A percentile compares a stretch with the other conserved stretches of the same genome.
phyloP scores from a whole-genome alignment of 2,888 invertebrate species.

The Drosophila villosipedis region DNA sequence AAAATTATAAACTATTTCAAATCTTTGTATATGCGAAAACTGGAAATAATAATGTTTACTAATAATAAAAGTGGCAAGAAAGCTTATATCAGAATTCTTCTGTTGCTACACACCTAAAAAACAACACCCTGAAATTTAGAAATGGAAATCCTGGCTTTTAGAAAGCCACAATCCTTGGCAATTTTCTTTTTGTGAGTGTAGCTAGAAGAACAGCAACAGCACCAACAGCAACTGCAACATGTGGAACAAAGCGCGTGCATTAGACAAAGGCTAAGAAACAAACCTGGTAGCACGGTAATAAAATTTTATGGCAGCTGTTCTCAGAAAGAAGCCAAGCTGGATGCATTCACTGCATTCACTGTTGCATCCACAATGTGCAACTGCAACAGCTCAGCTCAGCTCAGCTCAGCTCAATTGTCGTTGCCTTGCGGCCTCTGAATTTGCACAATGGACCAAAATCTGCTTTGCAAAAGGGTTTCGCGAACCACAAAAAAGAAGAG shows the following conservation, averaged over 20 bases:
- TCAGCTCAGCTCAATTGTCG: conserved; percentile 15
- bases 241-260: conserved; percentile 42
- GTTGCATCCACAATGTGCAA: conserved; percentile 26
- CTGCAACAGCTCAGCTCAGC: conserved; percentile 14
- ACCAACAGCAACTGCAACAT: not conserved
- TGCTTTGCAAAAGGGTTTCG: conserved; percentile 42
- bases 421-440: conserved; percentile 37
- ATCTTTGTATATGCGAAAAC: no score
- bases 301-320: conserved; percentile 81
- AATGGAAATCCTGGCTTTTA: no score
- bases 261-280: conserved; percentile 64
- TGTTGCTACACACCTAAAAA: no score
- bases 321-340: conserved; percentile 39
- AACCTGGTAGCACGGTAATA: conserved; percentile 81
- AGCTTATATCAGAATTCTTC: no score
- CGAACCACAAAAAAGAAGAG: conserved; percentile 8
- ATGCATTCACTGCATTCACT: conserved; percentile 49
- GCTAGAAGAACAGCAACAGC: not conserved
- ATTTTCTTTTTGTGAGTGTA: not conserved
- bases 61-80: no score
- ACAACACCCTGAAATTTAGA: no score
- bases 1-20: no score
- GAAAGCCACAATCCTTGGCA: no score
- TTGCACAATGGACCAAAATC: conserved; percentile 53
- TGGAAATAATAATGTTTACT: no score